phyloP scores from a whole-genome alignment of 2,888 invertebrate species.

The Heteromyza rotundicornis region DNA sequence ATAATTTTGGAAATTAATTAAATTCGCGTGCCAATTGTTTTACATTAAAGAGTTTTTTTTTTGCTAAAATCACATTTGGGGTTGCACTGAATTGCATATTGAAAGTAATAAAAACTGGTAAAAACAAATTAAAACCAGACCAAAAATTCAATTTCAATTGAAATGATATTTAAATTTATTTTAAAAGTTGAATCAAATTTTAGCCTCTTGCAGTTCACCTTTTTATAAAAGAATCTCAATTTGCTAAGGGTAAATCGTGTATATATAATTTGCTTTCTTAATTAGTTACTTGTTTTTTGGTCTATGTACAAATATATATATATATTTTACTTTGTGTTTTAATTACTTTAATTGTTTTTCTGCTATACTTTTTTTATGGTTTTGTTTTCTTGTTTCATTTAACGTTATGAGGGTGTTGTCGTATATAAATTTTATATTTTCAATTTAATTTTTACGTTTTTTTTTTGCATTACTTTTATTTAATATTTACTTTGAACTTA shows the following conservation, averaged over 20 bases:
- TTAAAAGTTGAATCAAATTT: conserved; percentile 26
- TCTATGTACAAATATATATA: conserved; percentile 23
- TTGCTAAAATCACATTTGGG: conserved; percentile 4
- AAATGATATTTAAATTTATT: conserved; percentile 18
- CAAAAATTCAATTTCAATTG: conserved; percentile 1
- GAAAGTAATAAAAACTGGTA: background rate
- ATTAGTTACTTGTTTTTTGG: conserved; percentile 19
- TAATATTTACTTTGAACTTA: conserved; percentile 60
- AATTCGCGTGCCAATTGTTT: too few relatives aligned
- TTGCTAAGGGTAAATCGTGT: background rate
- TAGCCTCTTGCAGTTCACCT: conserved; percentile 28
- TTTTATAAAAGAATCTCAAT: conserved; percentile 13
- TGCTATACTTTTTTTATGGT: conserved; percentile 18
- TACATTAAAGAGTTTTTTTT: conserved; percentile 8
- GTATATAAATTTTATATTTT: too few relatives aligned
- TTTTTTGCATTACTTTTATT: too few relatives aligned
- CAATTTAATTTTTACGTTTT: conserved; percentile 35
- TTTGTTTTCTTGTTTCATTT: conserved; percentile 15
- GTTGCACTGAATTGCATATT: background rate
- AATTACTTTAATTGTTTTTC: conserved; percentile 23
- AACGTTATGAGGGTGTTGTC: conserved; percentile 16
- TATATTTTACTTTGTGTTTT: conserved; percentile 23
- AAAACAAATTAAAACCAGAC: background rate
- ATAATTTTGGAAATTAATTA: too few relatives aligned
- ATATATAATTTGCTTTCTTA: conserved; percentile 13